Conservation (phyloP, 2,113 vertebrate species). For the Bubo bubo region DNA sequence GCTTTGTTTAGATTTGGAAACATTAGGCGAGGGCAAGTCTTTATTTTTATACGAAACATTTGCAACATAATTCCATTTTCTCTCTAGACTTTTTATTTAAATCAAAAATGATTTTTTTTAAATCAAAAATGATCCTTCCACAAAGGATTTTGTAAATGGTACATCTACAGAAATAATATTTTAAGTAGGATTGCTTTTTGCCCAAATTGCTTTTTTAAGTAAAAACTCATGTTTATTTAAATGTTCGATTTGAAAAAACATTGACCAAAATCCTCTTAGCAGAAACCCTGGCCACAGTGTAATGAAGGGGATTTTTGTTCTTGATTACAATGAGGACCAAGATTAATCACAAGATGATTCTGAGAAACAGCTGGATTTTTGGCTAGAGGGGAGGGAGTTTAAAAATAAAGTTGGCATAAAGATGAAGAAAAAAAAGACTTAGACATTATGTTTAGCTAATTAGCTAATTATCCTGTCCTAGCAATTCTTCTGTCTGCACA, state of each 20-base stretch:
- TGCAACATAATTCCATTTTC: neutral
- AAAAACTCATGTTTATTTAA: conserved; percentile 5
- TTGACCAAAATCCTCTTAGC: conserved; percentile 25
- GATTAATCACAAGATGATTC: conserved; percentile 27
- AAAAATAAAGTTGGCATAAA: conserved; percentile 34
- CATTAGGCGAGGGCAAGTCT: neutral
- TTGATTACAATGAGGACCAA: conserved; percentile 10
- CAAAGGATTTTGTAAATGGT: neutral
- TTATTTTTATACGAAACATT: neutral
- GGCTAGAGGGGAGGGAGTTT: conserved; percentile 33
- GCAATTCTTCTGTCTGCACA: neutral
- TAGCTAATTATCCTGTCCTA: conserved; percentile 38
- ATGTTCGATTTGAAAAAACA: neutral
- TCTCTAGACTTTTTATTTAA: neutral
- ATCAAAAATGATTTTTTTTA: neutral
- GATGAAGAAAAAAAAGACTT: conserved; percentile 34
- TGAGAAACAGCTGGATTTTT: conserved; percentile 52
- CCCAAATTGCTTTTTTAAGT: neutral
- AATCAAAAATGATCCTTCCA: neutral
- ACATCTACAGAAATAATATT: neutral
- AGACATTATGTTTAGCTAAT: conserved; percentile 22
- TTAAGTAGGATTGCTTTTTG: neutral
- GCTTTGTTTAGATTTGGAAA: conserved; percentile 11
- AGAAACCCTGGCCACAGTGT: neutral
- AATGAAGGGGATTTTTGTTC: conserved; percentile 47